Evolutionary conservation across 2,797 vertebrate species (phyloP), one percentile per base, ranked within the genome.

Genomic region (Euthynnus affinis): DNA sequence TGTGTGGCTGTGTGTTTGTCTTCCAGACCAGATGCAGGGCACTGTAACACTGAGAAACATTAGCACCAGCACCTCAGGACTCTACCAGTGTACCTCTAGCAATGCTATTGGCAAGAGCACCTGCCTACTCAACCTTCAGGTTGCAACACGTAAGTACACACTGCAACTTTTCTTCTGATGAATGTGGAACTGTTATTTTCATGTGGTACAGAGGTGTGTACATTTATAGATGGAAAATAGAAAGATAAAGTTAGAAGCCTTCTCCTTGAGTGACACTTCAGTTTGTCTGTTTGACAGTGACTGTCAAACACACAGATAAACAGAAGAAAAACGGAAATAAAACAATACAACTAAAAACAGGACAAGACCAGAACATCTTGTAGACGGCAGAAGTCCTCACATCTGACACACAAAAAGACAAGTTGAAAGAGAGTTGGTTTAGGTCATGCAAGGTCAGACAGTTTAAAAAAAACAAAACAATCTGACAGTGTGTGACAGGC

Each of bases 71-170:
- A 97, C 96, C 74, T 99, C 98, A 78, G 98, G 98, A 80, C 93
- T 97, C 84, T 99, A 99, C 92, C 98, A 99, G 92, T 99, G 98
- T 55, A 96, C 97, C 71, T 97, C 97, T 90, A 97, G 96, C 89
- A 99, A 99, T 6, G 95, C 95, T 78, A 98, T 99, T 13, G 98
- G 98, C 84, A 97, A 96, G 87, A 99, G 97, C 93, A 98, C 97
- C 72, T 99, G 98, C 88, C 91, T 97, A 86, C 94, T 99, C 90
- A 97, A 98, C 88, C 94, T 99, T 86, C 97, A 99, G 95, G 97
- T 99, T 48, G 91, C 97, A 69, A 93, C 97, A 79, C 96, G 98
- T 99, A 94, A 98, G 98, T 98, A 71, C 44, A 18, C 67, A 18
- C 42, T 1, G 44, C 48, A 61, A 12, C 12, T 37, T 61, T 1